phyloP scores from a whole-genome alignment of 2,888 invertebrate genomes.

The Cheilosia variabilis region DNA sequence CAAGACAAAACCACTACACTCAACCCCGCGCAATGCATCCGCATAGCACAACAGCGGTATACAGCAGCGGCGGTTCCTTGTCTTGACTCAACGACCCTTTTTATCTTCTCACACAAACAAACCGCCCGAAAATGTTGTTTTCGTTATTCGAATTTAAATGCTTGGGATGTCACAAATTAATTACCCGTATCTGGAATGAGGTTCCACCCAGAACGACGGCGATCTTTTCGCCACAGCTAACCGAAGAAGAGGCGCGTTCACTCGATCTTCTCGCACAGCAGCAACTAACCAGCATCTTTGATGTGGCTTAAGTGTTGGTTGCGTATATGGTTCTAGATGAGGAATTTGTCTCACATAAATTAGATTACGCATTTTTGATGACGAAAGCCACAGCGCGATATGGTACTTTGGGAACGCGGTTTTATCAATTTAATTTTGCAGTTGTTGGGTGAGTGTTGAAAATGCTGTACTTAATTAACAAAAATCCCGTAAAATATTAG shows the following conservation, averaged over 20 bases:
- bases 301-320: constrained; percentile 18
- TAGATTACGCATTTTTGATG: constrained; percentile 44
- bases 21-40: constrained; percentile 7
- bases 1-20: constrained; percentile 26
- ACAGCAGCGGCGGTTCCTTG: constrained; percentile 23
- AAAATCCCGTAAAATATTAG: no score
- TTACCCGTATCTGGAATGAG: constrained; percentile 59
- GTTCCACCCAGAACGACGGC: constrained; percentile 75
- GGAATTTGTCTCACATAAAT: constrained; percentile 37
- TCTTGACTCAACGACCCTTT: constrained; percentile 28
- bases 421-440: not conserved
- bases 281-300: constrained; percentile 30
- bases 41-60: not conserved
- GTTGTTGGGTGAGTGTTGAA: not conserved
- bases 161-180: constrained; percentile 68
- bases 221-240: constrained; percentile 77
- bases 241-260: constrained; percentile 74
- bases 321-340: constrained; percentile 16
- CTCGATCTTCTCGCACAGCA: constrained; percentile 73
- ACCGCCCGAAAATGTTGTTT: constrained; percentile 30
- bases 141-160: constrained; percentile 68
- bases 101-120: constrained; percentile 46
- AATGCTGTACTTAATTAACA: no score
- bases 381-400: constrained; percentile 32
- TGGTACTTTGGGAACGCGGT: not conserved